Conservation (phyloP, 2,113 vertebrate genomes). For the Danionella cerebrum region DNA sequence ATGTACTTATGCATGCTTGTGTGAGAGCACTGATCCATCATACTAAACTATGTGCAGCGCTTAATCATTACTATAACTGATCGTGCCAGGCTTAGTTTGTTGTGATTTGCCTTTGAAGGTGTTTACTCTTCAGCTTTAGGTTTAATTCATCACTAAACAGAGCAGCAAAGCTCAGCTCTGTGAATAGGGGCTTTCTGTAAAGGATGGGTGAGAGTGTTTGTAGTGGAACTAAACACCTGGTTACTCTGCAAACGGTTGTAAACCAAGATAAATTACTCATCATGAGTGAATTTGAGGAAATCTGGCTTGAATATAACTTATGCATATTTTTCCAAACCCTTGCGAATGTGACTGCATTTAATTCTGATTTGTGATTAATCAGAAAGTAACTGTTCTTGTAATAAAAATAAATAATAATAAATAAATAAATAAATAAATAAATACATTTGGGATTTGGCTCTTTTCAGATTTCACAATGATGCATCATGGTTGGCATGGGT, state of each 20-base stretch:
- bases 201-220: conserved; percentile 30
- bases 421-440: too few species aligned
- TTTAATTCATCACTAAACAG: not conserved
- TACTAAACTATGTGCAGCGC: not conserved
- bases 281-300: not conserved
- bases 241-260: conserved; percentile 52
- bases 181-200: conserved; percentile 16
- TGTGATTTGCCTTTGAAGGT: not conserved
- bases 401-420: not conserved
- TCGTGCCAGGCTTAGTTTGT: not conserved
- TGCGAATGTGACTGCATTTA: conserved; percentile 37
- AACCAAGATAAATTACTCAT: conserved; percentile 48
- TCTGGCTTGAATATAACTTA: conserved; percentile 43
- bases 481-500: too few species aligned
- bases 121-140: not conserved
- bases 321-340: conserved; percentile 30
- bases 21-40: not conserved
- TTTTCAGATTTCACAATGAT: too few species aligned
- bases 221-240: conserved; percentile 29
- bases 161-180: not conserved
- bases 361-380: conserved; percentile 34
- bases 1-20: not conserved
- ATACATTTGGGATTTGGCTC: too few species aligned
- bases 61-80: conserved; percentile 8
- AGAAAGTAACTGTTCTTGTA: conserved; percentile 13